A percentile compares a stretch with the other conserved stretches of the same genome.
phyloP scores from a whole-genome alignment of 2,113 vertebrate genomes.

The Mormyrus iriodes region DNA sequence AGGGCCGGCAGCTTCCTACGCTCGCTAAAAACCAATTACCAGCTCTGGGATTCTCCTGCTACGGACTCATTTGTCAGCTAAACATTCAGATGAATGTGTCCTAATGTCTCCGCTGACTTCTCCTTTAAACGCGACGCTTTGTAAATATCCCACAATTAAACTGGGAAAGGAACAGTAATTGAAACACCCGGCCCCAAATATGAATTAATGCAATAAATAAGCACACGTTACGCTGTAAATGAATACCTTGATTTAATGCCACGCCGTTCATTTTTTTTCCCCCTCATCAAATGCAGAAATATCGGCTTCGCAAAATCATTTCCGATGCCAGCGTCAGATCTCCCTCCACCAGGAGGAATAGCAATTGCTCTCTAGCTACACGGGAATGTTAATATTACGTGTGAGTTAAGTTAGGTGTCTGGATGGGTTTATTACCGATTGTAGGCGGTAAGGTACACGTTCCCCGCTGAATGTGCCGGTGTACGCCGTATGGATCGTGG shows the following conservation, averaged over 20 bases:
- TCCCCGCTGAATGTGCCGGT: neutral
- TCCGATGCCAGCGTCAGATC: neutral
- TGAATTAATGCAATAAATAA: neutral
- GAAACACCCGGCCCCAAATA: neutral
- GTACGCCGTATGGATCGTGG: neutral
- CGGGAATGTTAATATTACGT: neutral
- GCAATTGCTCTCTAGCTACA: neutral
- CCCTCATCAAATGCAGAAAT: neutral
- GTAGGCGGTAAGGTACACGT: neutral
- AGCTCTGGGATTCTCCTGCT: conserved; percentile 16
- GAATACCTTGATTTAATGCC: neutral
- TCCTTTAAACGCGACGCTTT: conserved; percentile 24
- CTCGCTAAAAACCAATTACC: conserved; percentile 35
- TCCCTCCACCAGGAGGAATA: neutral
- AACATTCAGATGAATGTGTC: conserved; percentile 33
- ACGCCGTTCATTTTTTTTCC: neutral
- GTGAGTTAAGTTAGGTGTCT: neutral
- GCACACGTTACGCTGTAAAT: neutral
- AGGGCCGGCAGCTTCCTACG: conserved; percentile 15
- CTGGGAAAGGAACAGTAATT: conserved; percentile 23
- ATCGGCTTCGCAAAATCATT: neutral
- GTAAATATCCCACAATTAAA: conserved; percentile 28
- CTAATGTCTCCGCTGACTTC: conserved; percentile 32
- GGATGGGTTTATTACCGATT: neutral
- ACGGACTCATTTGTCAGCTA: conserved; percentile 33